These are phyloP conservation scores for Dermatemys mawii DNA, from an alignment of 2,113 vertebrate genomes.

Conservation along the genomic window DNA sequence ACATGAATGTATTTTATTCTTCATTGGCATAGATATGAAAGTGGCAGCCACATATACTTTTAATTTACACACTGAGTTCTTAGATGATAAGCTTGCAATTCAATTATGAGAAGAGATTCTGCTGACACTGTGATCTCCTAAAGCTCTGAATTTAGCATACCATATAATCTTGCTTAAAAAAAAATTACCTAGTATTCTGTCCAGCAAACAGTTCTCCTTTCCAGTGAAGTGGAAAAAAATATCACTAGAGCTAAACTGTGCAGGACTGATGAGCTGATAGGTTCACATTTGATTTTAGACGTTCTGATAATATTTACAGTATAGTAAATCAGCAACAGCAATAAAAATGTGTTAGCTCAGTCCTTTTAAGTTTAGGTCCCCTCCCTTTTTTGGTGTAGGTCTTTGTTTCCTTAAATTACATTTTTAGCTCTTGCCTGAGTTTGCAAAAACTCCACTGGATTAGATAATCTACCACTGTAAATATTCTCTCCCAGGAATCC, in stretches of 20 bases:
- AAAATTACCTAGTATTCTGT: not conserved
- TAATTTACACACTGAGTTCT: not conserved
- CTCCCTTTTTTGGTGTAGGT: not conserved
- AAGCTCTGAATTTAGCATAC: not conserved
- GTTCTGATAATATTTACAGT: not conserved
- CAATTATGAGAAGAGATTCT: not conserved
- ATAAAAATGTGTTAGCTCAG: not conserved
- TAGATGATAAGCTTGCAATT: not conserved
- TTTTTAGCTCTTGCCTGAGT: not conserved
- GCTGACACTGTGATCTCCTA: not conserved
- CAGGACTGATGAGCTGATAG: conserved; percentile 10
- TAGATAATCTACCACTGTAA: not conserved
- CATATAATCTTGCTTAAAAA: not conserved
- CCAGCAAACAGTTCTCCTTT: not conserved
- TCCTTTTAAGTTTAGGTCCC: not conserved
- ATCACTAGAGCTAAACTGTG: not conserved
- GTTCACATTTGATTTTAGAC: not conserved
- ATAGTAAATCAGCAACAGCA: too few relatives aligned
- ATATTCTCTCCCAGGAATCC: not conserved
- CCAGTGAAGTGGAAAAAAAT: conserved; percentile 10
- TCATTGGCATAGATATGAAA: not conserved
- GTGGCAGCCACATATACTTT: not conserved
- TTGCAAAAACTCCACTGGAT: not conserved
- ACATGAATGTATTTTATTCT: not conserved
- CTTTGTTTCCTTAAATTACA: accelerated